A percentile compares a stretch with the other conserved stretches of the same genome.
Conservation (phyloP, 2,113 vertebrate species). For the Nothoprocta pentlandii region DNA sequence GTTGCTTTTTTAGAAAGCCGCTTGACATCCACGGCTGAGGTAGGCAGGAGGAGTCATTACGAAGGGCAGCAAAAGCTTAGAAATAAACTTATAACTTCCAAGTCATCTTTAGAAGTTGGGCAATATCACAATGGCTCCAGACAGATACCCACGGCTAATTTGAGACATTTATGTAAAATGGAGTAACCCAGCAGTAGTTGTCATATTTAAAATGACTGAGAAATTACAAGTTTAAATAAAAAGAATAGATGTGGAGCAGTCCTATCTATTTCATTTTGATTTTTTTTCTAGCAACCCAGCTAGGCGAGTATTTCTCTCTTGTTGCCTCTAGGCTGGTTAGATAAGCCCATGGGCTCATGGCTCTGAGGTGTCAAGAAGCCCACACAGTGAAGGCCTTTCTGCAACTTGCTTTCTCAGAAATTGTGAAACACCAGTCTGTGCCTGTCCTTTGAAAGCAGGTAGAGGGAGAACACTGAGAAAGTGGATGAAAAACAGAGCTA, state of each 20-base stretch:
- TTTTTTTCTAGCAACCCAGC: background rate
- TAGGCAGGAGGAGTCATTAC: background rate
- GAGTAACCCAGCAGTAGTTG: background rate
- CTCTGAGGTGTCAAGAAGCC: fast-evolving
- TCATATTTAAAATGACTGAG: background rate
- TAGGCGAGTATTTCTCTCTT: background rate
- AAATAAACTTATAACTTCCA: background rate
- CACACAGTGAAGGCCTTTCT: background rate
- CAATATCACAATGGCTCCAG: fast-evolving
- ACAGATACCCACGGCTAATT: slow-evolving; percentile 12
- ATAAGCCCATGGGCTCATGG: background rate
- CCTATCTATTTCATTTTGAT: background rate
- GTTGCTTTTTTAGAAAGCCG: slow-evolving; percentile 41
- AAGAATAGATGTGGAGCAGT: fast-evolving
- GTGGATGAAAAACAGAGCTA: background rate
- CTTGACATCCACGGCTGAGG: background rate
- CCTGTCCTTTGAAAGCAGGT: background rate
- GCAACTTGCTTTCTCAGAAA: background rate
- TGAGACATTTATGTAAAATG: background rate
- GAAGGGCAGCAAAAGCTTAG: background rate
- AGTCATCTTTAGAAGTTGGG: background rate
- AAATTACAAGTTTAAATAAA: background rate
- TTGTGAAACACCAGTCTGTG: background rate
- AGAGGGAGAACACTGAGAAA: background rate
- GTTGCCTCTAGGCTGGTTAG: background rate